Conservation (phyloP, 2,888 invertebrate species). For the Drosophila siamana region DNA sequence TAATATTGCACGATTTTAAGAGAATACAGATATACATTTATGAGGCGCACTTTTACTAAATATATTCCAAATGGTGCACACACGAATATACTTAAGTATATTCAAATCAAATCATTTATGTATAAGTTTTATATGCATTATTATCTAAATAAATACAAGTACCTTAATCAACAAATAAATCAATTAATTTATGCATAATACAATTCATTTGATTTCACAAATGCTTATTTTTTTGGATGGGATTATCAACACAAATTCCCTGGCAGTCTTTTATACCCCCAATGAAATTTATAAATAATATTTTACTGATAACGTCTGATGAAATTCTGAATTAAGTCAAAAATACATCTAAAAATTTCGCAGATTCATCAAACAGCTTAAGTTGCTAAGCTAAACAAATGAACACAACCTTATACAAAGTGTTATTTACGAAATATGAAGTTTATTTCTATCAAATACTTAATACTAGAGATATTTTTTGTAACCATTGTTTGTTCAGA, state of each 20-base stretch:
- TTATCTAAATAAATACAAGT: conserved; percentile 46
- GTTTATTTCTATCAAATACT: too few species aligned
- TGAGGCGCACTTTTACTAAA: conserved; percentile 3
- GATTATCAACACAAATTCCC: conserved; percentile 6
- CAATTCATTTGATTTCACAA: not conserved
- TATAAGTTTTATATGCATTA: conserved; percentile 29
- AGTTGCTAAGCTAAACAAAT: too few species aligned
- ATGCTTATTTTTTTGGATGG: not conserved
- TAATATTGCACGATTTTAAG: conserved; percentile 50
- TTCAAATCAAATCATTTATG: conserved; percentile 26
- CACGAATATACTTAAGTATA: conserved; percentile 7
- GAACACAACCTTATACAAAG: too few species aligned
- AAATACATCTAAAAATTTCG: not conserved
- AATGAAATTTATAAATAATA: not conserved
- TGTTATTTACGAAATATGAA: too few species aligned
- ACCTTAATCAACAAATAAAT: conserved; percentile 25
- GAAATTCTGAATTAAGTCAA: not conserved
- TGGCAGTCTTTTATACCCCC: not conserved
- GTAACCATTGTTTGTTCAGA: too few species aligned
- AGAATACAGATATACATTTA: conserved; percentile 8
- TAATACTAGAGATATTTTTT: too few species aligned
- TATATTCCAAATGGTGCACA: conserved; percentile 22
- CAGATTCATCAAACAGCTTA: not conserved
- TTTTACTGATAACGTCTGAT: not conserved
- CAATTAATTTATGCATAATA: not conserved